Percentiles rank a stretch among this genome's conserved stretches.
Evolutionary conservation across 2,113 vertebrate species (phyloP).

Genomic region (Cathartes aura): DNA sequence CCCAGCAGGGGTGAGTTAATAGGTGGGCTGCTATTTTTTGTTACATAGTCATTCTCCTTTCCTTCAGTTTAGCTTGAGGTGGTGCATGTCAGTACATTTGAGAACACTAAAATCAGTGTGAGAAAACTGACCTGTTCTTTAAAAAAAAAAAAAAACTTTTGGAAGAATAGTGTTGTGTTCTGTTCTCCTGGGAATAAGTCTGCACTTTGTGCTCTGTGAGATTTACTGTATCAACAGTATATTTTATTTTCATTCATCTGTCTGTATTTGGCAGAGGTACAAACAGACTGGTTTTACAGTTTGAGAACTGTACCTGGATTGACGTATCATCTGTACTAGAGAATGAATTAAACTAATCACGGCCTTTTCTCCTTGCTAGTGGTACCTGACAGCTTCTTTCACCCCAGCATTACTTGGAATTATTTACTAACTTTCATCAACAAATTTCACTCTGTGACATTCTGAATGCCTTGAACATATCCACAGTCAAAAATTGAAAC

Average conservation of each 20-base stretch:
- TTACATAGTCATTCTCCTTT: not conserved
- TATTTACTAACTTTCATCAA: not conserved
- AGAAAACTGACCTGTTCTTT: not conserved
- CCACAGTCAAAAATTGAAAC: not conserved
- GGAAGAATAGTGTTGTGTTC: not conserved
- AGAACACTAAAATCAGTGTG: not conserved
- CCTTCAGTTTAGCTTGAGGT: not conserved
- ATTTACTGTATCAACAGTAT: not conserved
- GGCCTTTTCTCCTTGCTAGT: not conserved
- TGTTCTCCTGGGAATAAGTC: not conserved
- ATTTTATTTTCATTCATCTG: not conserved
- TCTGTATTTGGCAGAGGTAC: not conserved
- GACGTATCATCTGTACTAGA: not conserved
- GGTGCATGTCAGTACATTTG: not conserved
- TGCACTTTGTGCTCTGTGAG: not conserved
- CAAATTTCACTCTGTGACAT: not conserved
- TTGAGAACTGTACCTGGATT: not conserved
- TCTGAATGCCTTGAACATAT: not conserved
- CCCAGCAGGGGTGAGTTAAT: slow-evolving; percentile 15
- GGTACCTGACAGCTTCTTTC: not conserved
- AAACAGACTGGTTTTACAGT: not conserved
- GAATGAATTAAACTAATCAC: not conserved
- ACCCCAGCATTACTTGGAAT: not conserved
- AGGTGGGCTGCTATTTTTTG: slow-evolving; percentile 27
- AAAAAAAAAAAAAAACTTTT: not conserved